Conservation (phyloP, 2,113 vertebrate species). For the Lamprologus ornatipinnis region DNA sequence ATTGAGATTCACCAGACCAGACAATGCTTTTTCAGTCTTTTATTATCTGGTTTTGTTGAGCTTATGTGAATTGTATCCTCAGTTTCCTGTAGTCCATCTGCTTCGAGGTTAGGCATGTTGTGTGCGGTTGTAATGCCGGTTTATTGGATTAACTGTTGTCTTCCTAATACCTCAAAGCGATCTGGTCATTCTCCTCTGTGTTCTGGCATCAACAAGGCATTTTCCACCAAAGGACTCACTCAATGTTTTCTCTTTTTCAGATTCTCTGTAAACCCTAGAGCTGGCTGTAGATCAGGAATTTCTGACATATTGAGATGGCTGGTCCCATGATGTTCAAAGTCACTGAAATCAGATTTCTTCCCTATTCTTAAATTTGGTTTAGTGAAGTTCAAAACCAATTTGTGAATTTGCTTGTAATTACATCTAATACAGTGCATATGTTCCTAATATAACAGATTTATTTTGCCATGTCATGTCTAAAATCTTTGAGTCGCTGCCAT, state of each 20-base stretch:
- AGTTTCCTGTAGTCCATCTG: not conserved
- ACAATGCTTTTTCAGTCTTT: not conserved
- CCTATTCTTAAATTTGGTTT: not conserved
- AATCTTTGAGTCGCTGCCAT: not conserved
- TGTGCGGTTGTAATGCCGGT: rapidly evolving
- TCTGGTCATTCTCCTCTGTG: not conserved
- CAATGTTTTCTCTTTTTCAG: not conserved
- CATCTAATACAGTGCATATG: not conserved
- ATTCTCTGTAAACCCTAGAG: not conserved
- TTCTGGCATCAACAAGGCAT: not conserved
- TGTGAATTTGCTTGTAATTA: not conserved
- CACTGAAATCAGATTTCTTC: not conserved
- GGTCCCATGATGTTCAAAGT: not conserved
- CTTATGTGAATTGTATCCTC: not conserved
- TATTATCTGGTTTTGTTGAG: not conserved
- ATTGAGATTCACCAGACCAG: not conserved
- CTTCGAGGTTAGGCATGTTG: not conserved
- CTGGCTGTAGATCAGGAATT: not conserved
- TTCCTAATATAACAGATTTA: not conserved
- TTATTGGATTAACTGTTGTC: not conserved
- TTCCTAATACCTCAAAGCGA: not conserved
- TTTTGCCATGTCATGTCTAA: not conserved
- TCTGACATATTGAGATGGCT: not conserved
- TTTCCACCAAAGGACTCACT: not conserved
- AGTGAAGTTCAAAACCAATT: not conserved